A percentile compares a stretch with the other conserved stretches of the same genome.
Evolutionary conservation across 2,888 invertebrate species (phyloP).

Genomic region (Pocota personata): DNA sequence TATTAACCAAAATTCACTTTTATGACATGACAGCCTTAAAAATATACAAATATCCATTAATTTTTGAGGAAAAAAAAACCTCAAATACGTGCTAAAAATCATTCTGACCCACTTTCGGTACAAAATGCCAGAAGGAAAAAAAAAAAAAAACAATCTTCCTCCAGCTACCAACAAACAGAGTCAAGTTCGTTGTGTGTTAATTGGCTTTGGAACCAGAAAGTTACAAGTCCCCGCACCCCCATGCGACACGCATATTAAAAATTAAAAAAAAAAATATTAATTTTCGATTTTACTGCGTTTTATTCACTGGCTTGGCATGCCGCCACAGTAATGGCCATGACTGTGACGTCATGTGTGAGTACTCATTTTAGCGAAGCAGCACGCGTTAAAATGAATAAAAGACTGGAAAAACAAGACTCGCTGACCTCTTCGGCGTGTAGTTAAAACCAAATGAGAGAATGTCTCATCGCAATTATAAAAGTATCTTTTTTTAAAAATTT

Average conservation of each 20-base stretch:
- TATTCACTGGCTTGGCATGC: conserved; percentile 7
- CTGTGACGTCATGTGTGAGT: conserved; percentile 44
- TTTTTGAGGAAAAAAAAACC: conserved; percentile 8
- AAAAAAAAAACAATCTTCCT: neutral
- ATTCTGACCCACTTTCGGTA: conserved; percentile 56
- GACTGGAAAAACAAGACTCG: neutral
- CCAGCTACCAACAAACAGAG: conserved; percentile 35
- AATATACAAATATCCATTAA: conserved; percentile 18
- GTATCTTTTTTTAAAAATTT: neutral
- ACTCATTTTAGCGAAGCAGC: conserved; percentile 1
- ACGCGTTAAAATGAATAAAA: neutral
- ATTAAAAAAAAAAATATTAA: conserved; percentile 13
- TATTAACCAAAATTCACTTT: conserved; percentile 51
- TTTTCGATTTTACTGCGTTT: conserved; percentile 32
- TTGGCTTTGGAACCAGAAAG: conserved; percentile 6
- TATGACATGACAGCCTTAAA: neutral
- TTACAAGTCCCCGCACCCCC: neutral
- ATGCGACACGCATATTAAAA: conserved; percentile 16
- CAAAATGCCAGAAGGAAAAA: conserved; percentile 26
- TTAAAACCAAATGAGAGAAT: neutral
- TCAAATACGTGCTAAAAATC: conserved; percentile 40
- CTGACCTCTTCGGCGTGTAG: neutral
- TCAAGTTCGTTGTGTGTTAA: conserved; percentile 57
- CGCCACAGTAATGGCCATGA: conserved; percentile 26
- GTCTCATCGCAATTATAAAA: neutral